phyloP scores from a whole-genome alignment of 2,888 invertebrate genomes.

The Adelphocoris suturalis region DNA sequence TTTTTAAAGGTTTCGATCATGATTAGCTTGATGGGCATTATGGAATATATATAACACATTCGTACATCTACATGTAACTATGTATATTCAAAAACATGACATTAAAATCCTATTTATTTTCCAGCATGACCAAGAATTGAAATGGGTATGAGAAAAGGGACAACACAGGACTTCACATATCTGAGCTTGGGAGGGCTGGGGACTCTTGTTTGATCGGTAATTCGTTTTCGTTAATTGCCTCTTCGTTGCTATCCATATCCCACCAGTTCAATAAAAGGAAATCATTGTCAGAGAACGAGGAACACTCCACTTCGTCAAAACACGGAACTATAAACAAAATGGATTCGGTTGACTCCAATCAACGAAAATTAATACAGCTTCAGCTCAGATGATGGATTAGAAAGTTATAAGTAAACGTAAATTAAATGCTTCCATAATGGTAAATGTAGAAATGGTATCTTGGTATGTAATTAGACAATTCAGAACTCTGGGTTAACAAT shows the following conservation, averaged over 20 bases:
- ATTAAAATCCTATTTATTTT: slow-evolving; percentile 50
- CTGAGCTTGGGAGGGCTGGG: slow-evolving; percentile 50
- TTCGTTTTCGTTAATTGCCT: slow-evolving; percentile 73
- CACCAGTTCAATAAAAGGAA: slow-evolving; percentile 72
- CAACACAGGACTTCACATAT: slow-evolving; percentile 61
- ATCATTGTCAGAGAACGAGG: slow-evolving; percentile 71
- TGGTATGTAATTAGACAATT: too few relatives aligned
- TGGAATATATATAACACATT: too few relatives aligned
- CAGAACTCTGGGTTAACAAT: too few relatives aligned
- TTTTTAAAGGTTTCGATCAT: too few relatives aligned
- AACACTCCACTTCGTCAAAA: slow-evolving; percentile 67
- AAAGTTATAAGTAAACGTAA: too few relatives aligned
- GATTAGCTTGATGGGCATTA: too few relatives aligned
- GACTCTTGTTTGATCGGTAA: slow-evolving; percentile 73
- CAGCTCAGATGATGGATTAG: too few relatives aligned
- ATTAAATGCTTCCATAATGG: too few relatives aligned
- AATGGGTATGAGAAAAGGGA: slow-evolving; percentile 29
- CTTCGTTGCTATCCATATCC: slow-evolving; percentile 73
- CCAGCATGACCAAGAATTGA: background rate
- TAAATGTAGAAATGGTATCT: too few relatives aligned
- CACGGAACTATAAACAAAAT: slow-evolving; percentile 65
- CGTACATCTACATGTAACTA: background rate
- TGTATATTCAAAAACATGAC: background rate
- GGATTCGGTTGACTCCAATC: background rate
- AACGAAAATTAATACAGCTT: background rate